Evolutionary conservation across 2,797 vertebrate species (phyloP).

Genomic region (Brachymystax lenok): DNA sequence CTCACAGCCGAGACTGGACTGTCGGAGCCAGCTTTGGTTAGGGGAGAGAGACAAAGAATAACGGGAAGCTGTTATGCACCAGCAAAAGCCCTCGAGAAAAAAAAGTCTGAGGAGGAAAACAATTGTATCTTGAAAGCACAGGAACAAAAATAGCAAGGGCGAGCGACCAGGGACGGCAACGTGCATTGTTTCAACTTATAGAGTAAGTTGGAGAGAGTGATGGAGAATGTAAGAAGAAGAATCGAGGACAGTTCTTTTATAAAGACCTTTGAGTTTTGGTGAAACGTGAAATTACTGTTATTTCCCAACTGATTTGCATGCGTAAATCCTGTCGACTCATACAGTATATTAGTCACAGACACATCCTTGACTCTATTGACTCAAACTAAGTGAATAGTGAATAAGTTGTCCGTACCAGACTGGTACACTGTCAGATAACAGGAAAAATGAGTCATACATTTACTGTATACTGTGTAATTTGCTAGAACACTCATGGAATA

Average conservation of each 20-base stretch:
- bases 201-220: conserved; percentile 35
- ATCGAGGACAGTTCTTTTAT: conserved; percentile 76
- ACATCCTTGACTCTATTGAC: neutral
- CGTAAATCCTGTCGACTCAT: neutral
- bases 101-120: conserved; percentile 67
- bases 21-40: conserved; percentile 71
- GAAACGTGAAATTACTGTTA: conserved; percentile 40
- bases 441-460: conserved; percentile 1
- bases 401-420: neutral
- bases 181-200: conserved; percentile 59
- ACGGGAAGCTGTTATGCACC: conserved; percentile 78
- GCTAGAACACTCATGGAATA: neutral
- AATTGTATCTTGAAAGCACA: conserved; percentile 79
- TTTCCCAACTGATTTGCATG: neutral
- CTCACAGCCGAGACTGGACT: conserved; percentile 67
- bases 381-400: neutral
- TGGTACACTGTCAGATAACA: neutral
- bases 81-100: conserved; percentile 62
- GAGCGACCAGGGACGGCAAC: conserved; percentile 65
- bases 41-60: conserved; percentile 75
- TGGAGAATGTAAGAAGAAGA: conserved; percentile 35
- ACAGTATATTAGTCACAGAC: neutral
- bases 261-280: conserved; percentile 28
- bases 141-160: conserved; percentile 76
- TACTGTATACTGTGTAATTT: neutral